Conservation (phyloP, 2,113 vertebrate species). For the Cygnus buccinator region DNA sequence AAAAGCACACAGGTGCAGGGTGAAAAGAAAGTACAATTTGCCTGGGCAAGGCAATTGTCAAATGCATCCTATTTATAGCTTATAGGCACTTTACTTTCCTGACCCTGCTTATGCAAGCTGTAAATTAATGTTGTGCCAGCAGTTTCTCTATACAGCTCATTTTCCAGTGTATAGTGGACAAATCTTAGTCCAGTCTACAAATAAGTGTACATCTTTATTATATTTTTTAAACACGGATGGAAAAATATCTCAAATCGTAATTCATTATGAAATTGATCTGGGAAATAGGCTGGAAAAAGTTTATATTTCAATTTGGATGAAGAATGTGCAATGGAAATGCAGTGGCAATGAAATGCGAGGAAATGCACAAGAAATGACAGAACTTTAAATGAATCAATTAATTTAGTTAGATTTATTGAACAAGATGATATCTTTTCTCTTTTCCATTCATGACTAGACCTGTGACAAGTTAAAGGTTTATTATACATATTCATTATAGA, state of each 20-base stretch:
- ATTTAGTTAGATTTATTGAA: slow-evolving; percentile 32
- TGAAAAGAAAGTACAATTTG: neutral
- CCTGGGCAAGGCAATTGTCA: neutral
- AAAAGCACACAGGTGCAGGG: neutral
- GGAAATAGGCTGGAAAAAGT: neutral
- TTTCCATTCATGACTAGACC: slow-evolving; percentile 14
- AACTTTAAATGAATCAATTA: neutral
- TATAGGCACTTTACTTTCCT: neutral
- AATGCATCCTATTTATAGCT: neutral
- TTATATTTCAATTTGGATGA: neutral
- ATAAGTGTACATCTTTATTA: neutral
- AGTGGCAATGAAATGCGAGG: neutral
- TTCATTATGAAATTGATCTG: neutral
- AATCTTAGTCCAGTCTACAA: neutral
- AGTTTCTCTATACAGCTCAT: neutral
- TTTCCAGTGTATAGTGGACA: neutral
- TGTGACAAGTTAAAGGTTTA: neutral
- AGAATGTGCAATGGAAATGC: neutral
- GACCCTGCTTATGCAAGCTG: neutral
- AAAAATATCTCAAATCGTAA: neutral
- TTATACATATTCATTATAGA: slow-evolving; percentile 9
- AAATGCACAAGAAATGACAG: neutral
- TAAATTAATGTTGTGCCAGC: neutral
- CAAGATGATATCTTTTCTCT: neutral
- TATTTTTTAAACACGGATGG: neutral